Percentiles rank a stretch among this genome's conserved stretches.
Conservation (phyloP, 37 sponge, comb jelly and placozoan genomes). For the Crambe crambe region DNA sequence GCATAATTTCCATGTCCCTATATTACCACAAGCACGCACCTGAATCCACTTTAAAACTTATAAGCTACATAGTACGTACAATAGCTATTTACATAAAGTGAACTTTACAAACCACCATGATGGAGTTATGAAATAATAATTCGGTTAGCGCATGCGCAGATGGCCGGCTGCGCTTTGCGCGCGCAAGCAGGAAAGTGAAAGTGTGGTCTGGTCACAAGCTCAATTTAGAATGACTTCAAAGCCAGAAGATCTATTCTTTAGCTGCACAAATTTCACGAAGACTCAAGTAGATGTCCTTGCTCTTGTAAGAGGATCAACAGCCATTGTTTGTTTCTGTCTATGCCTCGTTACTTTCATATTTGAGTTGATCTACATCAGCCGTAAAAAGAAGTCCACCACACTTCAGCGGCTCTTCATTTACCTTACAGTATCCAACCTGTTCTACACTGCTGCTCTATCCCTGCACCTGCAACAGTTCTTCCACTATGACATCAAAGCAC, state of each 20-base stretch:
- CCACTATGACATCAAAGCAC: not conserved
- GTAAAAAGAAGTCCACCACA: not conserved
- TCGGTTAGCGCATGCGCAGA: no score
- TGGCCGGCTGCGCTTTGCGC: no score
- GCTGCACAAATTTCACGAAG: not conserved
- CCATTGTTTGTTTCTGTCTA: not conserved
- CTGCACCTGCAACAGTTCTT: slow-evolving; percentile 11
- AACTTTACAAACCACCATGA: no score
- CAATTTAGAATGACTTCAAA: no score
- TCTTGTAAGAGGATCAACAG: slow-evolving; percentile 13
- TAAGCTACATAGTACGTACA: no score
- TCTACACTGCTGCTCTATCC: not conserved
- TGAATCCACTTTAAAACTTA: no score
- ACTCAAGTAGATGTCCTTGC: not conserved
- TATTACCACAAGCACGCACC: no score
- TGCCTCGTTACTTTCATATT: not conserved
- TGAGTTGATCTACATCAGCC: not conserved
- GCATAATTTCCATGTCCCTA: no score
- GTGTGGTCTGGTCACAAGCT: no score
- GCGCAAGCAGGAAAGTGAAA: no score
- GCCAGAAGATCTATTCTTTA: not conserved
- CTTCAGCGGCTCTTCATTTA: slow-evolving; percentile 20
- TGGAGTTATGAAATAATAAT: no score
- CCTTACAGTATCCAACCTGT: slow-evolving; percentile 1
- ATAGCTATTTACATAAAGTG: no score